Base-by-base conservation (phyloP, 2,113 vertebrate genomes). In the Hemibagrus wyckioides region DNA sequence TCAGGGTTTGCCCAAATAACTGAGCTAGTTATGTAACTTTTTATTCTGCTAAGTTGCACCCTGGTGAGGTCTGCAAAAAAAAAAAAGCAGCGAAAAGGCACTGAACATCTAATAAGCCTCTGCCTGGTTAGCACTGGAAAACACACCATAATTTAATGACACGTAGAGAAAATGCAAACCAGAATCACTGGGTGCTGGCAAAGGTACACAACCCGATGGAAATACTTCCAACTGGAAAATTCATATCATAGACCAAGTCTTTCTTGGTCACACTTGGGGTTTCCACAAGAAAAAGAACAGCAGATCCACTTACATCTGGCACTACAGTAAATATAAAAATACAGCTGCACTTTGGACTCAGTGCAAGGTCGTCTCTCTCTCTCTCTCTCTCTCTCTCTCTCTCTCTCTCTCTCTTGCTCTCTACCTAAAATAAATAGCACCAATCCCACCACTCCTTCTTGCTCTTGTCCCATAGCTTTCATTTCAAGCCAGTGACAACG, bases 381-480 rank as follows among this genome's bases (percentile, higher is more conserved):
- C 82, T 89, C 56, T 77, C 65, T 86, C 80, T 86, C 80, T 67
- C 83, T 85, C 56, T 88, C 90, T 87, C 81, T 88, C 65, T 69
- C 30, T 77, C 79, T 85, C 82, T 63, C 91, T 87, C 81, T 88
- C 65, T 69, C 30, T 77, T 69, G 82, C 82, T 63, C 91, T 90
- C 92, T 93, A 92, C 92, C 95, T 95, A 95, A 96, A 96, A 95
- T 96, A 94, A 95, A 94, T 93, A 94, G 92, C 69, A 88, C 88
- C 73, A 84, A 63, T 71, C 89, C 91, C 91, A 84, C 90, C 90
- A 92, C 90, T 86, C 54, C 87, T 84, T 19, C 75, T 79, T 57
- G 63, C 87, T 90, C 91, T 89, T 89, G 89, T 92, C 91, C 91
- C 92, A 94, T 91, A 93, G 92, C 93, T 94, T 94, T 95, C 91